A percentile compares a stretch with the other conserved stretches of the same genome.
These are phyloP conservation scores for Bombus balteatus DNA, from an alignment of 1,140 invertebrate genomes.

Conservation along the genomic window DNA sequence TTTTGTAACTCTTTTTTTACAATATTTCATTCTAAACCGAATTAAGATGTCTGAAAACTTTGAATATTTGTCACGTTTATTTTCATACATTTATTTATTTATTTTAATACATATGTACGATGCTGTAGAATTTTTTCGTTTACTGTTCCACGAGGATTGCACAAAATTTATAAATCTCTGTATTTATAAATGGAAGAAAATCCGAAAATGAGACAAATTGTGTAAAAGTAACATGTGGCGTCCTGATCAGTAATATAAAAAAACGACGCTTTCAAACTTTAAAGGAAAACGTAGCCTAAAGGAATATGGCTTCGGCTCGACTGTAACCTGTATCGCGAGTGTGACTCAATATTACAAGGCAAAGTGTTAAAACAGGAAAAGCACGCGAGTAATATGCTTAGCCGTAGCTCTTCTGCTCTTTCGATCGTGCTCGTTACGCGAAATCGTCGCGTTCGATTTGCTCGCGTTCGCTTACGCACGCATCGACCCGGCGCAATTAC, in stretches of 20 bases:
- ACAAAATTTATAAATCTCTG: no score
- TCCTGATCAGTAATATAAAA: rapidly evolving
- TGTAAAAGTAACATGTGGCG: background rate
- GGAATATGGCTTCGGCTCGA: background rate
- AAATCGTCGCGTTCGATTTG: slow-evolving; percentile 1
- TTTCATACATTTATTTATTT: no score
- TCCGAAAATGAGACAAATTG: background rate
- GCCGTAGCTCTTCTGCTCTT: background rate
- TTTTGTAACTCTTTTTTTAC: background rate
- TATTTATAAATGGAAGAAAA: no score
- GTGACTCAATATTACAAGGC: background rate
- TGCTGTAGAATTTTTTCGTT: no score
- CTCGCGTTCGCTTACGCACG: background rate
- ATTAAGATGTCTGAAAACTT: no score
- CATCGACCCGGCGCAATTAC: slow-evolving; percentile 21
- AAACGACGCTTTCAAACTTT: background rate
- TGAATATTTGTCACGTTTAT: no score
- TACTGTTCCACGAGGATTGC: no score
- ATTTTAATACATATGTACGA: no score
- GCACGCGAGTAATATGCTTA: background rate
- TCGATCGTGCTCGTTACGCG: background rate
- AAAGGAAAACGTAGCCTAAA: background rate
- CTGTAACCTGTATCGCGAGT: background rate
- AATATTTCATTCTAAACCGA: no score
- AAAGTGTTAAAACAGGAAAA: background rate